These are phyloP conservation scores for Etia nguti DNA, from an alignment of 2,113 vertebrate genomes.

Conservation along the genomic window DNA sequence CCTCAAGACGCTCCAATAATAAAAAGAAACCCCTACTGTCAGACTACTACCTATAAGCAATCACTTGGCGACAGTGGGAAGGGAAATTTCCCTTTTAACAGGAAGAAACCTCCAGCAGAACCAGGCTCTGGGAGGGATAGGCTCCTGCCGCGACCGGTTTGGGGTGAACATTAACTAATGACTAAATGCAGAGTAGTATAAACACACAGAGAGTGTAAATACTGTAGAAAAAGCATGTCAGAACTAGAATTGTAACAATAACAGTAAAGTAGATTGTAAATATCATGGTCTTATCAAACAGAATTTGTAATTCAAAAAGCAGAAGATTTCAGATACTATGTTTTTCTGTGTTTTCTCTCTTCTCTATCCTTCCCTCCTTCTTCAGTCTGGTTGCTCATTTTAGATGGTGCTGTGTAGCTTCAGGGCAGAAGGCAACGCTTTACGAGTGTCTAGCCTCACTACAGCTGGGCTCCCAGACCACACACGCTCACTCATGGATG, in stretches of 20 bases:
- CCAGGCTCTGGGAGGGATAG: background rate
- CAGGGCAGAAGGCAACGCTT: background rate
- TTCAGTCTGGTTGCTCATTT: constrained; percentile 20
- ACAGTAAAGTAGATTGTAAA: background rate
- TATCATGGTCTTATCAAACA: background rate
- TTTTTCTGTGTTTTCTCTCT: background rate
- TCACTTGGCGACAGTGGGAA: background rate
- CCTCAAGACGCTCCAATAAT: background rate
- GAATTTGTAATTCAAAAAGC: background rate
- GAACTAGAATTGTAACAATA: background rate
- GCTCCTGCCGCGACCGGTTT: background rate
- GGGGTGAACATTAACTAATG: background rate
- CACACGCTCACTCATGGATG: background rate
- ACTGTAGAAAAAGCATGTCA: background rate
- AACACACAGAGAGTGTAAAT: background rate
- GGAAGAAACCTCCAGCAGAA: background rate
- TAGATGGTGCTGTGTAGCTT: background rate
- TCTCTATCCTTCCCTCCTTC: background rate
- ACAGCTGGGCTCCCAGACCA: constrained; percentile 26
- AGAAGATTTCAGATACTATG: background rate
- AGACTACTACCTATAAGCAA: background rate
- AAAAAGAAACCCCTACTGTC: background rate
- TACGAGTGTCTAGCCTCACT: constrained; percentile 14
- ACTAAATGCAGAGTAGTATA: background rate
- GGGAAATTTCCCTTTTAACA: background rate